phyloP scores from a whole-genome alignment of 2,888 invertebrate species.

The Ischnus inquisitorius region DNA sequence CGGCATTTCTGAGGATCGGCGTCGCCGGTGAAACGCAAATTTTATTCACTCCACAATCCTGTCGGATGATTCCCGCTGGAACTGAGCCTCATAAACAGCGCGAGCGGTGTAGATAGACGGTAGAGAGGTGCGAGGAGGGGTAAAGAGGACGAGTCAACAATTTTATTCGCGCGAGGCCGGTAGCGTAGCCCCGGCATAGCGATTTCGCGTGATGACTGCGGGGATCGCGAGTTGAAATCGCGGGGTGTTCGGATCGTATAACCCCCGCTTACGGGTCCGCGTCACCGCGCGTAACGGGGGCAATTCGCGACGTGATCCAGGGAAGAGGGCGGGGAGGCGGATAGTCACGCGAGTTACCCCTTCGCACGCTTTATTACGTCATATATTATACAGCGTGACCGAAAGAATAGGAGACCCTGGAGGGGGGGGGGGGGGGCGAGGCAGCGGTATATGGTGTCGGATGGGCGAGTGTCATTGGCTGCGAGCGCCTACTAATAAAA shows the following conservation, averaged over 20 bases:
- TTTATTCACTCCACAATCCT: constrained; percentile 53
- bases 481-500: constrained; percentile 6
- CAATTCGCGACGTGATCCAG: too few relatives aligned
- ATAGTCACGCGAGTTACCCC: constrained; percentile 66
- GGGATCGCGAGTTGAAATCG: constrained; percentile 25
- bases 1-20: constrained; percentile 16
- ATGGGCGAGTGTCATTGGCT: background rate
- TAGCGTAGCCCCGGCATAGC: constrained; percentile 52
- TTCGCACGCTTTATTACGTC: constrained; percentile 68
- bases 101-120: background rate
- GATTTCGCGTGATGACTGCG: constrained; percentile 49
- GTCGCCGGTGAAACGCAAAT: constrained; percentile 33
- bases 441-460: constrained; percentile 1
- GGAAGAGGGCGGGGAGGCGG: constrained; percentile 10
- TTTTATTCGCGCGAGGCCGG: constrained; percentile 48
- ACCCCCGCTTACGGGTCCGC: constrained; percentile 48
- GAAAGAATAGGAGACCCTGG: constrained; percentile 60
- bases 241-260: constrained; percentile 51
- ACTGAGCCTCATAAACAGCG: constrained; percentile 55
- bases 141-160: constrained; percentile 37
- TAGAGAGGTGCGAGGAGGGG: background rate
- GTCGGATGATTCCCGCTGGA: constrained; percentile 47
- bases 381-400: constrained; percentile 67
- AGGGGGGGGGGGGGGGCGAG: constrained; percentile 51
- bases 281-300: constrained; percentile 65